Percentiles rank a stretch among this genome's conserved stretches.
phyloP scores from a whole-genome alignment of 2,888 invertebrate species.

The Carabus problematicus region DNA sequence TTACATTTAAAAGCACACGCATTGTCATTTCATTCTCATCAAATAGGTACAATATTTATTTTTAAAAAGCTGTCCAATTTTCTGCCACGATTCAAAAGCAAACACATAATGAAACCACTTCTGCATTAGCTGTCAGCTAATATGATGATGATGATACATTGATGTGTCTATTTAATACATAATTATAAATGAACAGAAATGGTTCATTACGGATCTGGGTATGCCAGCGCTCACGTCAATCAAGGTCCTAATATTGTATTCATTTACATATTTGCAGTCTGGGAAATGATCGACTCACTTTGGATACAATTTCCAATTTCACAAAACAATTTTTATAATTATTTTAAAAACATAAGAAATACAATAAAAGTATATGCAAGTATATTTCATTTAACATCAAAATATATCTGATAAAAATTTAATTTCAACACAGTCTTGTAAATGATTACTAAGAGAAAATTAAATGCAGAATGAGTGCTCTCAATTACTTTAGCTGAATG shows the following conservation, averaged over 20 bases:
- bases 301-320: constrained; percentile 42
- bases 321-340: constrained; percentile 37
- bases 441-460: constrained; percentile 1
- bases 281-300: not conserved
- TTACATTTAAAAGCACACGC: constrained; percentile 13
- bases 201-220: not conserved
- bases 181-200: not conserved
- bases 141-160: too few relatives aligned
- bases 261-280: not conserved
- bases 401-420: constrained; percentile 18
- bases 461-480: constrained; percentile 32
- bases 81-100: too few relatives aligned
- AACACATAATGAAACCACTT: too few relatives aligned
- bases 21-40: too few relatives aligned
- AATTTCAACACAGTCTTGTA: constrained; percentile 27
- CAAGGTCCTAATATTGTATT: too few relatives aligned
- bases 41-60: too few relatives aligned
- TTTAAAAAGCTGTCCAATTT: too few relatives aligned
- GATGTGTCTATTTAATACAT: too few relatives aligned
- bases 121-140: too few relatives aligned
- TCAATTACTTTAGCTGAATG: constrained; percentile 33
- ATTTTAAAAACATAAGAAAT: constrained; percentile 28
- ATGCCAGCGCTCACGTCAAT: too few relatives aligned
- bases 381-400: constrained; percentile 35
- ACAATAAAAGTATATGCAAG: constrained; percentile 32